Evolutionary conservation across 2,797 vertebrate species (phyloP).

Genomic region (Ctenopoma kingsleyae): DNA sequence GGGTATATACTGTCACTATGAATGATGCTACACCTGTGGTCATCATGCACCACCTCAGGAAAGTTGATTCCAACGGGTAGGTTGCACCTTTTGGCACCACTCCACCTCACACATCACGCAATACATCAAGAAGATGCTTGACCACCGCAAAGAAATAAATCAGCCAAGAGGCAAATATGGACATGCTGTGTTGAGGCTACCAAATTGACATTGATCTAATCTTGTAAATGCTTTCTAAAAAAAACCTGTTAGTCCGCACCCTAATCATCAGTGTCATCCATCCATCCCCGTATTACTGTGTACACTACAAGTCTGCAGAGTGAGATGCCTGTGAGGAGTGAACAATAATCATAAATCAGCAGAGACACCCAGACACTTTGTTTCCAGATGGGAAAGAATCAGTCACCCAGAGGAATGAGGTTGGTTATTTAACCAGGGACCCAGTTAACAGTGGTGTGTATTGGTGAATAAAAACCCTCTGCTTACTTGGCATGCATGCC

Average conservation of each 20-base stretch:
- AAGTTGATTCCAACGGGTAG: conserved; percentile 16
- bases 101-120: neutral
- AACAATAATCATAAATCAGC: conserved; percentile 20
- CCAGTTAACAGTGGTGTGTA: conserved; percentile 2
- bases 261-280: conserved; percentile 9
- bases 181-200: conserved; percentile 6
- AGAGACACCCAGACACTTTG: conserved; percentile 13
- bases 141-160: conserved; percentile 5
- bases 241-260: conserved; percentile 32
- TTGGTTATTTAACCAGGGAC: conserved; percentile 7
- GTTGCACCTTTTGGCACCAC: neutral
- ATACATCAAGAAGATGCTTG: neutral
- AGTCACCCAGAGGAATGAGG: conserved; percentile 21
- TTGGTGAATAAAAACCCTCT: conserved; percentile 7
- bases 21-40: conserved; percentile 56
- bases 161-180: neutral
- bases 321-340: conserved; percentile 11
- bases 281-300: conserved; percentile 27
- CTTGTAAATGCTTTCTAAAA: conserved; percentile 46
- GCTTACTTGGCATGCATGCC: neutral
- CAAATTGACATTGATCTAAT: conserved; percentile 44
- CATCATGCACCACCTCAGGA: conserved; percentile 29
- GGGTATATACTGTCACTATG: conserved; percentile 51
- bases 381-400: conserved; percentile 31
- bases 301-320: conserved; percentile 17